These are phyloP conservation scores for Pherbina coryleti DNA, from an alignment of 2,888 invertebrate species.

Conservation along the genomic window DNA sequence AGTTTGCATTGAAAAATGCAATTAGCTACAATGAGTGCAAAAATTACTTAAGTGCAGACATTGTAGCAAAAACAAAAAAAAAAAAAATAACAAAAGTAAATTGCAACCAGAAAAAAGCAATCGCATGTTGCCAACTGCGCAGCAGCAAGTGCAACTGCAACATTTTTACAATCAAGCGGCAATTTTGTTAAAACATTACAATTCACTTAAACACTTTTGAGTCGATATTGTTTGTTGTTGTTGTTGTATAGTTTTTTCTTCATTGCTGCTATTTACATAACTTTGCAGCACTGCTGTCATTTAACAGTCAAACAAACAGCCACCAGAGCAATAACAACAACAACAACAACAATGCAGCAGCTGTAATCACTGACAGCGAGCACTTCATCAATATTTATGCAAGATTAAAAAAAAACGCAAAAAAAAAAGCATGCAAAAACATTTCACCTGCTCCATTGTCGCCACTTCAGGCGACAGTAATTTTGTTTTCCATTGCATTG, in stretches of 20 bases:
- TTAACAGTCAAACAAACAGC: too few relatives aligned
- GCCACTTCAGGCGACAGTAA: not conserved
- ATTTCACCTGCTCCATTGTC: conserved; percentile 16
- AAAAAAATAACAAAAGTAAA: not conserved
- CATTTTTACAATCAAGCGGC: not conserved
- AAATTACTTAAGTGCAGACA: conserved; percentile 20
- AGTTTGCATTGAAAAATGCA: conserved; percentile 18
- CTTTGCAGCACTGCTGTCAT: not conserved
- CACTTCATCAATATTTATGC: conserved; percentile 24
- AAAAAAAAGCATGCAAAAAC: not conserved
- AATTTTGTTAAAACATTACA: conserved; percentile 17
- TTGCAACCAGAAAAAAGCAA: not conserved
- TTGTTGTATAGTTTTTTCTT: not conserved
- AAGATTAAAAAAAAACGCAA: not conserved
- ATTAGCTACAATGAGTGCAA: conserved; percentile 20
- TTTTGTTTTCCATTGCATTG: too few relatives aligned
- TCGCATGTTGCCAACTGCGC: not conserved
- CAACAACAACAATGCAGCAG: not conserved
- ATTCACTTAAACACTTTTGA: conserved; percentile 32
- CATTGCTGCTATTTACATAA: not conserved
- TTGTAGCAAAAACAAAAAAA: not conserved
- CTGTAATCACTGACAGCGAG: conserved; percentile 23
- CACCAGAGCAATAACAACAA: too few relatives aligned
- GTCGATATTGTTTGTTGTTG: not conserved
- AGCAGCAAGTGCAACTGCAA: not conserved